phyloP scores from a whole-genome alignment of 2,888 invertebrate species.

The Drosophila buzzatii region DNA sequence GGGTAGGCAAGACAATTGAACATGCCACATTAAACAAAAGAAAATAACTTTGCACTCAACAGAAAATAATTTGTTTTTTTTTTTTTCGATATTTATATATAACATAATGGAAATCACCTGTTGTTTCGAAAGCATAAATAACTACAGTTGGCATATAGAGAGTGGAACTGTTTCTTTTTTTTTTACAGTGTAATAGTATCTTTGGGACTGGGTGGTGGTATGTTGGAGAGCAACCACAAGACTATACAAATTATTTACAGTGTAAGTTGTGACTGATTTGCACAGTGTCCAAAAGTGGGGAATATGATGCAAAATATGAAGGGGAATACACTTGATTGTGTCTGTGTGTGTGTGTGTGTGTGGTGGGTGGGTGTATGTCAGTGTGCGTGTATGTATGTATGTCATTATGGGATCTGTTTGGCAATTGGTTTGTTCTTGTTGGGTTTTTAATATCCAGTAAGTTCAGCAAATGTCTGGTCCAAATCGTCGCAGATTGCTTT shows the following conservation, averaged over 20 bases:
- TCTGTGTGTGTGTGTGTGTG: constrained; percentile 24
- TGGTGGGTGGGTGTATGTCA: constrained; percentile 1
- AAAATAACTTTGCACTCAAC: constrained; percentile 43
- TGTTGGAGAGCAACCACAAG: constrained; percentile 43
- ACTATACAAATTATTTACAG: constrained; percentile 76
- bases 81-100: constrained; percentile 25
- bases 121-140: constrained; percentile 71
- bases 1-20: constrained; percentile 60
- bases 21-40: constrained; percentile 74
- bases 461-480: constrained; percentile 98
- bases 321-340: constrained; percentile 18
- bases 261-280: constrained; percentile 57
- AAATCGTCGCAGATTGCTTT: constrained; percentile 99
- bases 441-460: constrained; percentile 95
- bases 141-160: constrained; percentile 71
- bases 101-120: constrained; percentile 74
- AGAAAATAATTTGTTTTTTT: constrained; percentile 26
- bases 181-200: constrained; percentile 65
- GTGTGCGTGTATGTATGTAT: constrained; percentile 23
- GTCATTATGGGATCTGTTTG: constrained; percentile 24
- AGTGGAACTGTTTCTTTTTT: constrained; percentile 56
- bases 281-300: constrained; percentile 28
- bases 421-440: constrained; percentile 26
- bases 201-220: constrained; percentile 18
- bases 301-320: constrained; percentile 18